phyloP scores from a whole-genome alignment of 1,140 invertebrate genomes.

The Tetragonula clypearis region DNA sequence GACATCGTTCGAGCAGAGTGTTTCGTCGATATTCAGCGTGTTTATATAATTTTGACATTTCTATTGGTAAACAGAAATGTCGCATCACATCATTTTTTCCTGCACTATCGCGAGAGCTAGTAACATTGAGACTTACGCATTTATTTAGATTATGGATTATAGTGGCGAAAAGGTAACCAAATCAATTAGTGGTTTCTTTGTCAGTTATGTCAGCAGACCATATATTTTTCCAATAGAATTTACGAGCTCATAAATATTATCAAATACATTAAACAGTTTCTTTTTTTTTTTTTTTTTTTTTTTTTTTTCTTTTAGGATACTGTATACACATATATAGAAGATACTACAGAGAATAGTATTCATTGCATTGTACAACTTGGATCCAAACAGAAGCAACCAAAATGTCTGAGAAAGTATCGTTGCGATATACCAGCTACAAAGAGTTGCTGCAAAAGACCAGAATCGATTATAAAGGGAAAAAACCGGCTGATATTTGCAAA shows the following conservation, averaged over 20 bases:
- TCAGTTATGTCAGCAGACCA: neutral
- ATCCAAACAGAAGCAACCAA: neutral
- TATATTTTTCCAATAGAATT: neutral
- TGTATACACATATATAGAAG: neutral
- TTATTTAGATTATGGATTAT: no score
- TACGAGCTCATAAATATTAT: neutral
- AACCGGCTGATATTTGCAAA: constrained; percentile 74
- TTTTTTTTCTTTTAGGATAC: neutral
- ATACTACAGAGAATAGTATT: neutral
- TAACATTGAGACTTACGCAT: neutral
- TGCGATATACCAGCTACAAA: constrained; percentile 27
- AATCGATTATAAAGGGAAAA: constrained; percentile 54
- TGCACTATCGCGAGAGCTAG: neutral
- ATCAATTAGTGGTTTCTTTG: neutral
- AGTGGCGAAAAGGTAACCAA: neutral
- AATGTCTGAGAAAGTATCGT: constrained; percentile 19
- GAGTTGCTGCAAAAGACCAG: constrained; percentile 47
- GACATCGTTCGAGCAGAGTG: neutral
- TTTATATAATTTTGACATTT: neutral
- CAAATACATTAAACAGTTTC: neutral
- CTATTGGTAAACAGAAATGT: neutral
- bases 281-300: no score
- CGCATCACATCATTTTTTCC: neutral
- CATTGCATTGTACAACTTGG: no score
- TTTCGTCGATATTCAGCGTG: neutral